These are phyloP conservation scores for Helostoma temminkii DNA, from an alignment of 2,797 vertebrate species.

Conservation along the genomic window DNA sequence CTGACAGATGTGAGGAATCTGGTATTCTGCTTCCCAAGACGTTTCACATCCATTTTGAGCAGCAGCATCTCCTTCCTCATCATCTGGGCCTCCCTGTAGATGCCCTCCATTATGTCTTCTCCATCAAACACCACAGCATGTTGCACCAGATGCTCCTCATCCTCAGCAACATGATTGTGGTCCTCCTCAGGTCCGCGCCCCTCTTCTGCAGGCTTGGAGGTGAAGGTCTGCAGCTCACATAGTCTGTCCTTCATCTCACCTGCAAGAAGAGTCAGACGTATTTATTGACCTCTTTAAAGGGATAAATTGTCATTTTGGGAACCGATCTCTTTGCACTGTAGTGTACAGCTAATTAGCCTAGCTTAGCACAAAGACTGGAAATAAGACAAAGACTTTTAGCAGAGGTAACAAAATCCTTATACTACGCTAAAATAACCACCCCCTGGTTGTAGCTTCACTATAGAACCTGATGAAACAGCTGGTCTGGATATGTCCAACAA, in stretches of 20 bases:
- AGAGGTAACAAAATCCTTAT: no score
- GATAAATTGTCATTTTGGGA: background rate
- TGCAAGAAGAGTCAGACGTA: constrained; percentile 60
- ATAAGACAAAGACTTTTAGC: no score
- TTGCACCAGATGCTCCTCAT: constrained; percentile 64
- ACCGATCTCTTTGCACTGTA: no score
- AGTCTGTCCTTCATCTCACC: constrained; percentile 94
- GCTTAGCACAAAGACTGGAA: constrained; percentile 6
- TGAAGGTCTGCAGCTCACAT: constrained; percentile 83
- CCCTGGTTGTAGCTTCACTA: no score
- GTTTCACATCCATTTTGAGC: constrained; percentile 88
- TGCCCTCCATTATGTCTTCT: constrained; percentile 86
- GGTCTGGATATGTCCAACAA: no score
- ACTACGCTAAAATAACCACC: no score
- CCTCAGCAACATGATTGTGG: background rate
- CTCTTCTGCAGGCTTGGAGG: constrained; percentile 44
- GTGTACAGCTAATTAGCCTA: background rate
- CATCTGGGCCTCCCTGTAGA: constrained; percentile 88
- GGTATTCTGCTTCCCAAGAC: constrained; percentile 92
- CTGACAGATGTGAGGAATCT: constrained; percentile 97
- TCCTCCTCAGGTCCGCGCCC: constrained; percentile 12
- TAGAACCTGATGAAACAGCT: no score
- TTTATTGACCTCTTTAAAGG: constrained; percentile 6
- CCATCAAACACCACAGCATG: constrained; percentile 87
- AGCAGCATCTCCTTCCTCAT: constrained; percentile 89